Base-by-base conservation (phyloP, 2,888 invertebrate species). In the Euzophera pinguis region DNA sequence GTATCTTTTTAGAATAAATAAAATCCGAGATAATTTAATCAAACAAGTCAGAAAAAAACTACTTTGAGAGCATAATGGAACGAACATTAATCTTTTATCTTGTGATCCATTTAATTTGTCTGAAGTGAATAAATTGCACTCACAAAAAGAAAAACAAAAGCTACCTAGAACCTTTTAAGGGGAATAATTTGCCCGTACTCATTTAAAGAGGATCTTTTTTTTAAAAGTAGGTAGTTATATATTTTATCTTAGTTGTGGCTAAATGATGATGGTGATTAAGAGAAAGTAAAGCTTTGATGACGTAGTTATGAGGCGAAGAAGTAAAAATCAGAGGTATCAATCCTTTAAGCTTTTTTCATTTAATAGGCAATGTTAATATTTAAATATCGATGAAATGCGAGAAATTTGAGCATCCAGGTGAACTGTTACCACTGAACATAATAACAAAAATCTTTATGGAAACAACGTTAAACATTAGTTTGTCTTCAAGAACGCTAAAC, bases 401-500 rank as follows among this genome's bases (percentile, higher is more conserved):
- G n/a, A n/a, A n/a, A n/a, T n/a, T n/a, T n/a, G n/a, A n/a, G n/a
- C n/a, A n/a, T n/a, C n/a, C n/a, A n/a, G n/a, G n/a, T n/a, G n/a
- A n/a, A n/a, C n/a, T n/a, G n/a, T n/a, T n/a, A n/a, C n/a, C n/a
- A n/a, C n/a, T n/a, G n/a, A n/a, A n/a, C n/a, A n/a, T n/a, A n/a
- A n/a, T n/a, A n/a, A n/a, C n/a, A n/a, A n/a, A n/a, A n/a, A 37
- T 27, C 32, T 14, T 41, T 29, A 39, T 14, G 32, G 32, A 34
- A 32, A 41, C 17, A 42, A 10, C 17, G 34, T 42, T 42, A 17
- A 41, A 42, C 41, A 42, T 32, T 42, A 42, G 50, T 41, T 50
- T 48, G 37, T 48, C 12, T 48, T 37, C 22, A 27, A 27, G 22
- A 27, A 42, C 41, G 50, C 42, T 50, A 50, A 50, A 39, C 50